phyloP scores from a whole-genome alignment of 2,797 vertebrate species.

The Podargus strigoides region DNA sequence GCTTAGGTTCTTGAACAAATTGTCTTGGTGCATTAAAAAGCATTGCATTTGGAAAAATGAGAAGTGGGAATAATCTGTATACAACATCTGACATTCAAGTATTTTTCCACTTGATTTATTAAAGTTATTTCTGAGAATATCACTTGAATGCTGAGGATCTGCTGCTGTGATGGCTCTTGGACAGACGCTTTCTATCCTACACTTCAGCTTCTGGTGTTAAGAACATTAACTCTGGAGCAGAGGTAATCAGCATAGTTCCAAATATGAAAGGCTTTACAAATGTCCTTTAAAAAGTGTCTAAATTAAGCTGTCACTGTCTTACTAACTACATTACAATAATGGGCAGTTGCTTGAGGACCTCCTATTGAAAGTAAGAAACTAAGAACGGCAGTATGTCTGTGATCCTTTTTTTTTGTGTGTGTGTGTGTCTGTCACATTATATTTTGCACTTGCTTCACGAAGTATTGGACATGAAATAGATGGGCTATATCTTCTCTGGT shows the following conservation, averaged over 20 bases:
- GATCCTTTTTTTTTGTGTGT: too few species aligned
- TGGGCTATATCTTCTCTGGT: not conserved
- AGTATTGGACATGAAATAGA: not conserved
- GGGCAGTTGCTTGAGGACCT: not conserved
- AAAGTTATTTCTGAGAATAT: not conserved
- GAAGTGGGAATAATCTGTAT: not conserved
- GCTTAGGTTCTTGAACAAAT: not conserved
- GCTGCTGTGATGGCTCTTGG: not conserved
- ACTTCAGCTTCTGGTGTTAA: not conserved
- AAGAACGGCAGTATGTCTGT: accelerated
- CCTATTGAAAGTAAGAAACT: not conserved
- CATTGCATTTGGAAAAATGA: not conserved
- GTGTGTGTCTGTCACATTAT: accelerated
- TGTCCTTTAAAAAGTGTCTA: not conserved
- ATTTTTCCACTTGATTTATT: not conserved
- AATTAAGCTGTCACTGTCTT: not conserved
- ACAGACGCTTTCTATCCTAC: accelerated
- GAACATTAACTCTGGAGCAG: not conserved
- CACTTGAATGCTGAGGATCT: not conserved
- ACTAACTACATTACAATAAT: not conserved
- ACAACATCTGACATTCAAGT: not conserved
- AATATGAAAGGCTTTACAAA: not conserved
- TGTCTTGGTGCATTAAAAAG: not conserved
- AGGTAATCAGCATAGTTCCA: not conserved
- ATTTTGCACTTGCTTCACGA: not conserved